Conservation (phyloP, 1,140 invertebrate species). For the Megalonaias nervosa region DNA sequence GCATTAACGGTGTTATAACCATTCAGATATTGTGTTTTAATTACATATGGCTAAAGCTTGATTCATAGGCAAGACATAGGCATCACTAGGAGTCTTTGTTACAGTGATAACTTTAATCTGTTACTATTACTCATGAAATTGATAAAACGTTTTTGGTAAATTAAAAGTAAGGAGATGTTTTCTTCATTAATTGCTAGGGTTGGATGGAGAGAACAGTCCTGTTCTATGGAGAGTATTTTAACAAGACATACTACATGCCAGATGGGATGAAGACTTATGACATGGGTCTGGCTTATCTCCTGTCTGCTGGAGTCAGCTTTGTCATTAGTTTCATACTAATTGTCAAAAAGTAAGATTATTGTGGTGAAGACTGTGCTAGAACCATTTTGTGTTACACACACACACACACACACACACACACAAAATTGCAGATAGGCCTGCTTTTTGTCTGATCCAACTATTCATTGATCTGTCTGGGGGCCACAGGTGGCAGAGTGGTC, state of each 20-base stretch:
- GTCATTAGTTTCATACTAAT: constrained; percentile 80
- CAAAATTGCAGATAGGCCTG: neutral
- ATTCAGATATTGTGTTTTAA: too few species aligned
- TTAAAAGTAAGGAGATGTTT: neutral
- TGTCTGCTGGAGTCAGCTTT: constrained; percentile 78
- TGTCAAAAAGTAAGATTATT: constrained; percentile 63
- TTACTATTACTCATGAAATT: neutral
- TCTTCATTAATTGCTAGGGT: constrained; percentile 70
- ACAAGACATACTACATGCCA: constrained; percentile 36
- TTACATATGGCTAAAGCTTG: too few species aligned
- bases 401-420: neutral
- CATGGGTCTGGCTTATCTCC: constrained; percentile 82
- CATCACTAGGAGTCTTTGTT: too few species aligned
- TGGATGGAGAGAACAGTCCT: constrained; percentile 82
- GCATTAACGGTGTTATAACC: too few species aligned
- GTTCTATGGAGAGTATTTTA: constrained; percentile 84
- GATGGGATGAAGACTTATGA: constrained; percentile 72
- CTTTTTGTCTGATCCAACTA: too few species aligned
- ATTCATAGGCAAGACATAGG: too few species aligned
- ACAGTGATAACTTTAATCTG: too few species aligned
- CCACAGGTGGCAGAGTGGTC: too few species aligned
- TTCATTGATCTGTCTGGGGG: too few species aligned
- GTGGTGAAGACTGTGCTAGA: constrained; percentile 61
- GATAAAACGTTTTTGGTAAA: neutral
- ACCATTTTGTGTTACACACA: constrained; percentile 54